phyloP scores from a whole-genome alignment of 92 coral and sea anemone genomes.

The Epizoanthus rinbou region DNA sequence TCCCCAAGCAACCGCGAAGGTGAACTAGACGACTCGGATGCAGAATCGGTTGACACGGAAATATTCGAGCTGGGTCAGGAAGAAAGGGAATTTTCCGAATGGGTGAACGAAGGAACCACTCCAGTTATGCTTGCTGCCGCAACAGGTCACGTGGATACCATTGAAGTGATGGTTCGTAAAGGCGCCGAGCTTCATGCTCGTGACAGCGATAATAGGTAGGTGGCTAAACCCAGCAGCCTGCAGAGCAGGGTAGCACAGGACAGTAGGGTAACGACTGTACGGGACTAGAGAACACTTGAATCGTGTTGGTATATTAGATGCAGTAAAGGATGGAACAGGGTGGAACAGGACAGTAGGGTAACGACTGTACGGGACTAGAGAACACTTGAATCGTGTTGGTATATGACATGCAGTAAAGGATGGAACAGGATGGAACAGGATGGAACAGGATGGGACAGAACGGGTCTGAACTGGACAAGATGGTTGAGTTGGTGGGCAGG shows the following conservation, averaged over 20 bases:
- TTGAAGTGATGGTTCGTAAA: conserved; percentile 6
- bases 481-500: too few species aligned
- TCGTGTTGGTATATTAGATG: too few species aligned
- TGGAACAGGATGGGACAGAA: too few species aligned
- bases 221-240: not conserved
- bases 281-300: too few species aligned
- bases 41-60: conserved; percentile 23
- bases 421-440: too few species aligned
- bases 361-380: too few species aligned
- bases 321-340: too few species aligned
- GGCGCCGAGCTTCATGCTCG: conserved; percentile 30
- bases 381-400: too few species aligned
- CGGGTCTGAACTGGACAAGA: too few species aligned
- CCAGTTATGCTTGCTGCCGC: conserved; percentile 33
- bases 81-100: conserved; percentile 14
- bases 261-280: not conserved
- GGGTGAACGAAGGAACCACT: conserved; percentile 24
- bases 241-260: not conserved
- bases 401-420: too few species aligned
- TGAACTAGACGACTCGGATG: conserved; percentile 17
- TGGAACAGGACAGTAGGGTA: not conserved
- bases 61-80: conserved; percentile 19
- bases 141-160: not conserved
- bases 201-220: conserved; percentile 31
- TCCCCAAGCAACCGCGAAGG: conserved; percentile 20